Conservation (phyloP, 2,888 invertebrate genomes). For the Nomada ferruginata region DNA sequence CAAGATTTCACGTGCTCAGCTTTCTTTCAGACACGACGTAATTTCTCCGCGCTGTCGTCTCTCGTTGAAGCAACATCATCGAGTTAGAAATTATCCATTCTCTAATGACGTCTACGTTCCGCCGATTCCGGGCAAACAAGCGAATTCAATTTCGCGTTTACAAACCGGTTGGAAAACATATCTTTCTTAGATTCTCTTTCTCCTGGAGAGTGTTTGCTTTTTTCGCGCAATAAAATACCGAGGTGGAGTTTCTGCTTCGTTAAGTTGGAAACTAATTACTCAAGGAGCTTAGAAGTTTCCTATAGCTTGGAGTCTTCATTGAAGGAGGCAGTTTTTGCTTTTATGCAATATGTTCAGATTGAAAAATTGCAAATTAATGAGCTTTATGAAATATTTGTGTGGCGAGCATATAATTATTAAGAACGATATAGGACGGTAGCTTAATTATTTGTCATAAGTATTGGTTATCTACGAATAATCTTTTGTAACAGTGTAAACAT, state of each 20-base stretch:
- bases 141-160: not conserved
- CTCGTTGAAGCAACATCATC: conserved; percentile 22
- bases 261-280: conserved; percentile 42
- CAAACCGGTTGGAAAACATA: not conserved
- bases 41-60: conserved; percentile 55
- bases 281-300: not conserved
- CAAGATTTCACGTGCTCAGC: conserved; percentile 69
- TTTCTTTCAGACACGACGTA: conserved; percentile 65
- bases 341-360: not conserved
- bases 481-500: no score
- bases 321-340: not conserved
- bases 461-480: no score
- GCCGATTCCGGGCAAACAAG: not conserved
- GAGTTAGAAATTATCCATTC: conserved; percentile 41
- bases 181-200: not conserved
- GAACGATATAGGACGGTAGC: no score
- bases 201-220: not conserved
- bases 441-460: no score
- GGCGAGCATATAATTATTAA: no score
- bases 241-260: conserved; percentile 1
- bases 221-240: not conserved
- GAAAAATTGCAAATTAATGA: conserved; percentile 26
- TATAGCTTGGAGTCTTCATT: conserved; percentile 18
- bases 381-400: not conserved
- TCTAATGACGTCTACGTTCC: not conserved